Evolutionary conservation across 2,888 invertebrate genomes (phyloP), one percentile per base, ranked within the genome.

Genomic region (Cephus pulcher): DNA sequence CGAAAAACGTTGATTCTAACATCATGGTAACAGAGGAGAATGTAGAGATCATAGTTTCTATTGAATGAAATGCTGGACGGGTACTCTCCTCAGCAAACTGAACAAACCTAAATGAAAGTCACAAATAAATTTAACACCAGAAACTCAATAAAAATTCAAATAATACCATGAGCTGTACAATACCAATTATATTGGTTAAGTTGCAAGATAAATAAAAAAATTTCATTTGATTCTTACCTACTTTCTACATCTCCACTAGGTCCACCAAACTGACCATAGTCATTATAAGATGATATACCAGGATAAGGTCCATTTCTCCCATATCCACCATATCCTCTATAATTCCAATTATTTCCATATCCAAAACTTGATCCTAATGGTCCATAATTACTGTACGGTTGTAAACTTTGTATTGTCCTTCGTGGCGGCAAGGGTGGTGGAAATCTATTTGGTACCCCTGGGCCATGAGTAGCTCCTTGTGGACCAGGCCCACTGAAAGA

Each of bases 1-100:
- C 98, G 90, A 97, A 97, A 91, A 98, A 98, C 73, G 99, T 98
- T 34, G 98, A 98, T 89, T 99, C 99, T 78, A 99, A 92, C 98
- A 99, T 98, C 94, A 98, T 97, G 3, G 98, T 97, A 3, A 99
- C 95, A 76, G 99, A 98, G 32, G 96, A 96, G 84, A 99, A 97
- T 0, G 99, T 98, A 84, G 96, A 95, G 3, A 98, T 97, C 33
- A 98, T 93, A 76, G 97, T 96, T 92, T 99, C 98, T 84, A 99
- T 97, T 23, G 97, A 98, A 88, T 98, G 96, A 91, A 99, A 99
- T 11, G 99, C 97, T 78, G 97, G 96, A 74, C 98, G 93, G 0
- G 98, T 97, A 86, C 95, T 97, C 86, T 98, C 98, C 92, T 98
- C 98, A 0, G 98, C 98, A 88, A 96, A 93, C 90, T 97, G 96